These are phyloP conservation scores for Siphlonurus alternatus DNA, from an alignment of 2,888 invertebrate species.

Conservation along the genomic window DNA sequence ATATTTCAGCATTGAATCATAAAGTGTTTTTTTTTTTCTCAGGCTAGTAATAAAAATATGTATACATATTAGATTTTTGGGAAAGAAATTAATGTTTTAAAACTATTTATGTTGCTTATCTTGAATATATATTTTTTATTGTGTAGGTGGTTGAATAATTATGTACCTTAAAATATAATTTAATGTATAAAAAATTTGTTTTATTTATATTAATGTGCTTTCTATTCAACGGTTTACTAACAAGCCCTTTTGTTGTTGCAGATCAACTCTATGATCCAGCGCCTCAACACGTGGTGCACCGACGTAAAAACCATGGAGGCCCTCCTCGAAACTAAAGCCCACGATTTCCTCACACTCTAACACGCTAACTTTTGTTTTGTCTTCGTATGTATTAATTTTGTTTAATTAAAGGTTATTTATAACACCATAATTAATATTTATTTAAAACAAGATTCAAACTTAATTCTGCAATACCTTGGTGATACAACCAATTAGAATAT, in stretches of 20 bases:
- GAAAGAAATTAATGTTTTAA: too few relatives aligned
- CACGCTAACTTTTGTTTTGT: conserved; percentile 9
- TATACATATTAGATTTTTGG: too few relatives aligned
- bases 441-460: background rate
- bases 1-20: too few relatives aligned
- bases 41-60: too few relatives aligned
- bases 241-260: conserved; percentile 25
- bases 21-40: too few relatives aligned
- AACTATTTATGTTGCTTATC: background rate
- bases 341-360: conserved; percentile 56
- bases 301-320: conserved; percentile 57
- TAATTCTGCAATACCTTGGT: too few relatives aligned
- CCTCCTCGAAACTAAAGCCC: conserved; percentile 53
- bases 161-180: too few relatives aligned
- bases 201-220: too few relatives aligned
- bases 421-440: background rate
- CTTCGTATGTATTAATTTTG: background rate
- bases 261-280: conserved; percentile 52
- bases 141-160: background rate
- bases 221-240: too few relatives aligned
- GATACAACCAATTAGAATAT: too few relatives aligned
- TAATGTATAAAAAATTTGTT: too few relatives aligned
- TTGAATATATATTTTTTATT: conserved; percentile 10
- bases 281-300: conserved; percentile 53
- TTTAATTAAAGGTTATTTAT: background rate